phyloP scores from a whole-genome alignment of 2,888 invertebrate species.

The Spialia ferax region DNA sequence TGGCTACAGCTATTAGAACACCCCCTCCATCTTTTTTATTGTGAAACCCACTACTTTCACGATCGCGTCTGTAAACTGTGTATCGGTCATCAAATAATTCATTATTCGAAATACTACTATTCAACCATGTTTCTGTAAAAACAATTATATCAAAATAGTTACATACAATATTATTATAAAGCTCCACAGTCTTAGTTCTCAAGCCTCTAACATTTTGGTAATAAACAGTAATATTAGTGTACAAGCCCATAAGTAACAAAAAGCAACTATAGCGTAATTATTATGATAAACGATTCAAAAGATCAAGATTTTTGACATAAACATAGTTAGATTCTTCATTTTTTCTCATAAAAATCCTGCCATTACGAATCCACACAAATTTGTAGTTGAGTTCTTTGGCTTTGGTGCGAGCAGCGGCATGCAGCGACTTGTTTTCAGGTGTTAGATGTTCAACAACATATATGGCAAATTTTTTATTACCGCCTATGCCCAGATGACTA shows the following conservation, averaged over 20 bases:
- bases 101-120: not conserved
- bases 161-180: conserved; percentile 2
- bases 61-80: not conserved
- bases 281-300: not conserved
- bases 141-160: not conserved
- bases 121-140: conserved; percentile 7
- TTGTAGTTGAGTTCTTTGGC: not conserved
- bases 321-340: not conserved
- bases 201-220: conserved; percentile 6
- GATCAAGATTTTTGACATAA: not conserved
- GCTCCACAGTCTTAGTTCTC: not conserved
- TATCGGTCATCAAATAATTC: conserved; percentile 7
- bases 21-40: not conserved
- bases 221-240: not conserved
- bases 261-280: conserved; percentile 4
- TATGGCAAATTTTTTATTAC: not conserved
- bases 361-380: not conserved
- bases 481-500: not conserved
- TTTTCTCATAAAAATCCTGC: not conserved
- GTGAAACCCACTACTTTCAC: conserved; percentile 2
- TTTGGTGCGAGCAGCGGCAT: not conserved
- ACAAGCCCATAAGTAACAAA: not conserved
- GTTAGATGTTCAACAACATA: not conserved
- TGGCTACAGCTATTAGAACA: not conserved
- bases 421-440: not conserved